Evolutionary conservation across 2,797 vertebrate species (phyloP), one percentile per base, ranked within the genome.

Genomic region (Muraenolepis orangiensis): DNA sequence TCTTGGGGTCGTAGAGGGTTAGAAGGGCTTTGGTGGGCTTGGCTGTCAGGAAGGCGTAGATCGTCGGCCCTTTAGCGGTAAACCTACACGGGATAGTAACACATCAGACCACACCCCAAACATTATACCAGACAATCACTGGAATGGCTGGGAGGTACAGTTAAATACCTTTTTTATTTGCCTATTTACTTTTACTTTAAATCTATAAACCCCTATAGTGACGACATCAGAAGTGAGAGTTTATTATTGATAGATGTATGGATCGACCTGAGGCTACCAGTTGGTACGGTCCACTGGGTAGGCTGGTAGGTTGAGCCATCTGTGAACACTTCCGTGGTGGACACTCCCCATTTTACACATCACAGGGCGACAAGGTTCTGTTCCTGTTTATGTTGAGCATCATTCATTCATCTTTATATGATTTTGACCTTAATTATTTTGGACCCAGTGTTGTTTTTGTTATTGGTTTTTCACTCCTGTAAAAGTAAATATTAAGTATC

Each of bases 31-130:
- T 74, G 26, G 0, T 72, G 61, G 96, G 97, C 91, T 93, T 95
- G 23, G 73, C 18, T 29, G 94, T 87, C 66, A 98, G 90, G 85
- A 94, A 93, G 64, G 94, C 95, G 64, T 96, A 99, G 29, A 98
- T 93, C 6, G 51, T 32, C 0, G 75, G n/a, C 18, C 76, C 93
- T 86, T 94, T 96, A 36, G 92, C 91, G 8, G 96, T 99, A 87
- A 96, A 99, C 95, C 98, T 99, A 72, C 1, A 74, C 42, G 26
- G 31, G 34, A 26, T 2, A 12, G 66, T 0, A 51, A 28, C 7
- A 14, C 0, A 31, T n/a, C 0, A 51, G 30, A 67, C 14, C 51
- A 67, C 5, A 68, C 16, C 3, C 0, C 29, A 67, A 14, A 34
- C 18, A 57, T 14, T 29, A 51, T 23, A 26, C 71, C 1, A 32